Evolutionary conservation across 2,113 vertebrate genomes (phyloP), one percentile per base, ranked within the genome.

Genomic region (Galeopterus variegatus): DNA sequence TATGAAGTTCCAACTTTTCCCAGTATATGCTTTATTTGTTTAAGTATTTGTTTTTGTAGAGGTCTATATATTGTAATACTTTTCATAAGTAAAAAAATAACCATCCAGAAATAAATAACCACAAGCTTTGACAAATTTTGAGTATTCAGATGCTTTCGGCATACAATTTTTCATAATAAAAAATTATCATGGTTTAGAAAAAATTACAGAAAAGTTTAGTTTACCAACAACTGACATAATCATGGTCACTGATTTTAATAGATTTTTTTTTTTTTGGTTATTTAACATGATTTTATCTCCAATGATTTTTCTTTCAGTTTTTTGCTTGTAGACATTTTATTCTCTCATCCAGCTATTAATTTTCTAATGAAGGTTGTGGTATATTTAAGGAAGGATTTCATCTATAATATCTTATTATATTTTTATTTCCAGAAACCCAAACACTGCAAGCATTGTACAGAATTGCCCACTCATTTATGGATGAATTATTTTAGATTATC

Each of bases 231-330:
- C 2, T 73, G 41, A 89, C 17, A 79, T 83, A 72, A 54, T 92
- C 23, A 95, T 93, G n/a, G 17, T 48, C 50, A 95, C 23, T 0
- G 76, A 90, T 97, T 96, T 97, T 96, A 97, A 95, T 96, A 72
- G 52, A 26, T 14, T 45, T 70, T 90, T 96, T 52, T 90, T 96
- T 52, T 91, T 73, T 12, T 76, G 21, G 52, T 65, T 95, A 62
- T 6, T 92, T 89, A 50, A 67, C 56, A 72, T 52, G 15, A 54
- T 24, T 87, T 58, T 85, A 31, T 91, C 26, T 90, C 48, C 84
- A 69, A 52, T 89, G 18, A 33, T 72, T 65, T 54, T 84, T 60
- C 41, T 50, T 76, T 56, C 9, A 36, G 54, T 62, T 92, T 88
- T 60, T 88, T n/a, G 15, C 31, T 67, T 62, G 13, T 92, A n/a